Evolutionary conservation across 2,888 invertebrate genomes (phyloP).

Genomic region (Rotaria sp.): DNA sequence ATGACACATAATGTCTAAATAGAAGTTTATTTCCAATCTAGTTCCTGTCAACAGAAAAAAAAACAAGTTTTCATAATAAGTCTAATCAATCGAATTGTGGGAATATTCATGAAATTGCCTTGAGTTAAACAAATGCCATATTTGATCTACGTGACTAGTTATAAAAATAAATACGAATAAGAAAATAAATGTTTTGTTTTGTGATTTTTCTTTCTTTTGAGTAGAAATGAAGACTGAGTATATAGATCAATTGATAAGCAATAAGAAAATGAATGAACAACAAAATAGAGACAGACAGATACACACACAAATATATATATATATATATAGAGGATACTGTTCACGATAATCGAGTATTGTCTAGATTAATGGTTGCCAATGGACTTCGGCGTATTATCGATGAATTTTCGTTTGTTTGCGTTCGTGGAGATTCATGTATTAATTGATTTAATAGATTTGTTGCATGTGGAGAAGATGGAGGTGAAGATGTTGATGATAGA

Average conservation of each 20-base stretch:
- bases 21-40: neutral
- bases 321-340: neutral
- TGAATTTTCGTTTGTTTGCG: neutral
- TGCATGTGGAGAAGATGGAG: neutral
- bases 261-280: neutral
- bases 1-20: neutral
- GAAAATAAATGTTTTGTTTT: neutral
- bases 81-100: neutral
- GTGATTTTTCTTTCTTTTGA: neutral
- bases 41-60: neutral
- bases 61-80: neutral
- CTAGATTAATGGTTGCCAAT: conserved; percentile 12
- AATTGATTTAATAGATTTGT: neutral
- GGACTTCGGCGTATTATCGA: neutral
- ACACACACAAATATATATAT: neutral
- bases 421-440: neutral
- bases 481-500: neutral
- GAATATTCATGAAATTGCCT: neutral
- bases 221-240: neutral
- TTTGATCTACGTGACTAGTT: neutral
- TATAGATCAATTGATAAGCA: neutral
- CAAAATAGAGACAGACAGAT: neutral
- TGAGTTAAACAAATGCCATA: neutral
- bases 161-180: neutral
- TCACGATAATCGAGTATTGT: conserved; percentile 12